These are phyloP conservation scores for Ceramica pisi DNA, from an alignment of 2,888 invertebrate species.

Conservation along the genomic window DNA sequence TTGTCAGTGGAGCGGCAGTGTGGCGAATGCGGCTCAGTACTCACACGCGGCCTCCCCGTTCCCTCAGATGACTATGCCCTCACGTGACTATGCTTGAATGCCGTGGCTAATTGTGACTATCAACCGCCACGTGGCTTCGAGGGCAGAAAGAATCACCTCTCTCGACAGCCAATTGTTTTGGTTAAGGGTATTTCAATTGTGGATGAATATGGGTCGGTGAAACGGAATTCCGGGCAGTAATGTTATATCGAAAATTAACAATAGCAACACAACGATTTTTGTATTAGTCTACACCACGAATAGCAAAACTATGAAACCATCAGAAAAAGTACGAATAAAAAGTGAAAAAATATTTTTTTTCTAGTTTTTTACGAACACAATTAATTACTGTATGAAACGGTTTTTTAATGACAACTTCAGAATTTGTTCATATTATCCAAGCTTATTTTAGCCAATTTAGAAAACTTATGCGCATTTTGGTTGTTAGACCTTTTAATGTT, in stretches of 20 bases:
- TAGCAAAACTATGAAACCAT: too few relatives aligned
- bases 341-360: too few relatives aligned
- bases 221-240: slow-evolving; percentile 8
- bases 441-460: background rate
- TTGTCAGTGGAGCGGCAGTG: slow-evolving; percentile 79
- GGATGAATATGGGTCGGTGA: slow-evolving; percentile 7
- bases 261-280: too few relatives aligned
- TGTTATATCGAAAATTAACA: background rate
- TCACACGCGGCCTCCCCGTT: slow-evolving; percentile 49
- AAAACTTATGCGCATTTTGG: background rate
- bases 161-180: slow-evolving; percentile 52
- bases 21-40: slow-evolving; percentile 68
- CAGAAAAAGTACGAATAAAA: too few relatives aligned
- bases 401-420: too few relatives aligned
- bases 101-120: slow-evolving; percentile 85
- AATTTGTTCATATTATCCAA: too few relatives aligned
- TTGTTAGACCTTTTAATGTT: background rate
- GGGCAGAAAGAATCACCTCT: slow-evolving; percentile 60
- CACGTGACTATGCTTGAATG: slow-evolving; percentile 76
- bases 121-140: slow-evolving; percentile 81
- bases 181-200: slow-evolving; percentile 51
- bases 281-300: too few relatives aligned
- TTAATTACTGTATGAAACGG: too few relatives aligned
- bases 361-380: too few relatives aligned
- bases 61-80: slow-evolving; percentile 70